Evolutionary conservation across 2,888 invertebrate species (phyloP).

Genomic region (Sphinx pinastri): DNA sequence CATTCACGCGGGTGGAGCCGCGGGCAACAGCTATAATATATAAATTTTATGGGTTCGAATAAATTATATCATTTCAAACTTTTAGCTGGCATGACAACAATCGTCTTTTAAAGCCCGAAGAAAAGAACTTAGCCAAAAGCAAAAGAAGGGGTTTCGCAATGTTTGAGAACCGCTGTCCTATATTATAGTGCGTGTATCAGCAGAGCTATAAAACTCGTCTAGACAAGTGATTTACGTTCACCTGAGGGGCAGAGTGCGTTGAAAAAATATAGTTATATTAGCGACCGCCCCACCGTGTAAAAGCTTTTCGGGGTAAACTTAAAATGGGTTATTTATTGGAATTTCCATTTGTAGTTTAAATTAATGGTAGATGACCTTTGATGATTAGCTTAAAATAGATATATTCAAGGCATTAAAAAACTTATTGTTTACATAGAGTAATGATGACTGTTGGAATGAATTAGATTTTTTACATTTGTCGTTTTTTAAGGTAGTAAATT

Average conservation of each 20-base stretch:
- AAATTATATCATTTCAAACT: too few species aligned
- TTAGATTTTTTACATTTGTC: too few species aligned
- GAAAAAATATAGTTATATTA: constrained; percentile 40
- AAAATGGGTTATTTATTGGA: constrained; percentile 16
- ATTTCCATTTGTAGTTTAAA: neutral
- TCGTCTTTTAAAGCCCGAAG: neutral
- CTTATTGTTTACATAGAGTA: too few species aligned
- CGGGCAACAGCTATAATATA: too few species aligned
- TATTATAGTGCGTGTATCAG: constrained; percentile 70
- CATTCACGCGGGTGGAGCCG: too few species aligned
- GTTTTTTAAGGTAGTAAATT: too few species aligned
- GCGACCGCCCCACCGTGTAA: constrained; percentile 22
- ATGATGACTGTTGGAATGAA: too few species aligned
- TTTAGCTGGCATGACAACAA: too few species aligned
- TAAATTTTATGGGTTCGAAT: too few species aligned
- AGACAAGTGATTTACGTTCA: constrained; percentile 77
- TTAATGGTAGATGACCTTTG: neutral
- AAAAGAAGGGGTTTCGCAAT: neutral
- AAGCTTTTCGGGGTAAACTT: constrained; percentile 25
- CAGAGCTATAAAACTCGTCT: constrained; percentile 71
- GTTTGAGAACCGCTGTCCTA: constrained; percentile 42
- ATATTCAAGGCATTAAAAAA: too few species aligned
- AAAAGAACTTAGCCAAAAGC: neutral
- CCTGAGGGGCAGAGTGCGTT: constrained; percentile 51
- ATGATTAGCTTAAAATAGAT: too few species aligned